Conservation (phyloP, 2,888 invertebrate species). For the Pterobdella sp. region DNA sequence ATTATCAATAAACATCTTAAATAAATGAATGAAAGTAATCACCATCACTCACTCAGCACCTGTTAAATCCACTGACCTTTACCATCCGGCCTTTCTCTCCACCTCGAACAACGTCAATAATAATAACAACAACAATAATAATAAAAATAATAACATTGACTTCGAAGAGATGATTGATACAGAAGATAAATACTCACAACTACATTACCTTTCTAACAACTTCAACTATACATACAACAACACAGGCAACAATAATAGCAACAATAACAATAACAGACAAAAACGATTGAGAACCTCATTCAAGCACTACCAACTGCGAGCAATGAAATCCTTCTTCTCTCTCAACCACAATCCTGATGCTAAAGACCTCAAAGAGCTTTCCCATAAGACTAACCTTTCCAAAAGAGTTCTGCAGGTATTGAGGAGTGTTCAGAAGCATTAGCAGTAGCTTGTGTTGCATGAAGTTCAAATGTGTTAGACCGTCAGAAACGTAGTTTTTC, state of each 20-base stretch:
- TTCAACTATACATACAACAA: background rate
- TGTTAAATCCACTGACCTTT: too few species aligned
- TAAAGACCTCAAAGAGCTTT: conserved; percentile 92
- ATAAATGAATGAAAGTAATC: background rate
- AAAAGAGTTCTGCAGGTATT: conserved; percentile 96
- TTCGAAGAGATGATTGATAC: background rate
- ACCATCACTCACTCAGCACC: background rate
- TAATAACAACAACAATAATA: background rate
- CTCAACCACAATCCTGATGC: conserved; percentile 99
- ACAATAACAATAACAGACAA: conserved; percentile 49
- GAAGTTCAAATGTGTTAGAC: too few species aligned
- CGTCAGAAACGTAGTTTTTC: too few species aligned
- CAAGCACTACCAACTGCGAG: conserved; percentile 94
- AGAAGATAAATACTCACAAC: conserved; percentile 25
- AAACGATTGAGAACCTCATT: conserved; percentile 98
- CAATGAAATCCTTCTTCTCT: conserved; percentile 97
- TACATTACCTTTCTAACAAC: conserved; percentile 8
- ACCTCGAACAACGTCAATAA: conserved; percentile 8
- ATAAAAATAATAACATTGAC: conserved; percentile 7
- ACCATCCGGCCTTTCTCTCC: too few species aligned
- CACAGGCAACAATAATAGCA: conserved; percentile 11
- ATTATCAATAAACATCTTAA: too few species aligned
- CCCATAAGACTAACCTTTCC: conserved; percentile 93
- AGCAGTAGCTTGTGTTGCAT: too few species aligned
- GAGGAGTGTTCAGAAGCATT: too few species aligned